Base-by-base conservation (phyloP, 2,888 invertebrate species). In the Pachycephus smyrnensis region DNA sequence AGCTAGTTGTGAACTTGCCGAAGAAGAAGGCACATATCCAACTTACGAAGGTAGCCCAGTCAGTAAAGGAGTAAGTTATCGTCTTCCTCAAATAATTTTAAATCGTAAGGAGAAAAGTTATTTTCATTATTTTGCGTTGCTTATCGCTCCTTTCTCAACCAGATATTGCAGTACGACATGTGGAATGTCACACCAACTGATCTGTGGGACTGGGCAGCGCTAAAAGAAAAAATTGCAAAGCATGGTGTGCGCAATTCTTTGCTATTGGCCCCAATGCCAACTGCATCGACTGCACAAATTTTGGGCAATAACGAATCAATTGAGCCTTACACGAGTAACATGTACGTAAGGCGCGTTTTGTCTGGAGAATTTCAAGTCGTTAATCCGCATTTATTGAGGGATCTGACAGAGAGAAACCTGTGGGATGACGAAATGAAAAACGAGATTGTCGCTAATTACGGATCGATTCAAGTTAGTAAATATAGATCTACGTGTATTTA, bases 91-190 rank as follows among this genome's bases (percentile, higher is more conserved):
- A 55, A 30, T 73, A 37, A 37, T 74, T n/a, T 55, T 9, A 9
- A 55, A 23, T 23, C 15, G 9, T 55, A 35, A 35, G 9, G 35
- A 35, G 9, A 35, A 35, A 6, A 33, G 33, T 33, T 9, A 55
- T 55, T 55, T 23, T 55, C 55, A 55, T 55, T 55, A 0, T 55
- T 9, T 55, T 55, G 6, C 23, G 6, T 9, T 55, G 9, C 9
- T 55, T 55, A 55, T 55, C 23, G 23, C 6, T 2, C 4, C 4
- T 4, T 68, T 36, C 30, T 75, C 33, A 23, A 55, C 55, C 84
- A 94, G 93, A 95, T 97, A 84, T 92, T 99, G 74, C 98, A 99
- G 89, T 97, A 96, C 90, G 98, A 99, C 86, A 97, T 99, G 98
- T 98, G 98, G 98, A 92, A 94, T 86, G 97, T 97, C 15, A 92